Percentiles rank a stretch among this genome's conserved stretches.
These are phyloP conservation scores for Vanessa tameamea DNA, from an alignment of 1,140 invertebrate species.

Conservation along the genomic window DNA sequence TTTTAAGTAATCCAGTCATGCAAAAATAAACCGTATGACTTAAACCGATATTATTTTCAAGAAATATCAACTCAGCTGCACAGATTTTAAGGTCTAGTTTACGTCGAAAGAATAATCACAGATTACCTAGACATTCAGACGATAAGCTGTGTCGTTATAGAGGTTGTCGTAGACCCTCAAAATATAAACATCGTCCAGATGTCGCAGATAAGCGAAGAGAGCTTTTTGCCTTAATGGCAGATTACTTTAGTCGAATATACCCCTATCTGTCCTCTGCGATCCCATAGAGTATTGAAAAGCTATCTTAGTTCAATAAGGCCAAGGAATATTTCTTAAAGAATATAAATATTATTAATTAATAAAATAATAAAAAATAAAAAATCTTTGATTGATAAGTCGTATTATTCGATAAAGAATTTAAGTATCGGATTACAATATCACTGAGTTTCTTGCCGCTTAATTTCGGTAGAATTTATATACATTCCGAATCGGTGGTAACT, in stretches of 20 bases:
- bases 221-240: constrained; percentile 74
- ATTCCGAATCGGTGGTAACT: no score
- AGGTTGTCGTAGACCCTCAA: constrained; percentile 73
- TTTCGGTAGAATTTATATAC: no score
- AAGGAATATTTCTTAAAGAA: not conserved
- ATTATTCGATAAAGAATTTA: no score
- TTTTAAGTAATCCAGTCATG: constrained; percentile 22
- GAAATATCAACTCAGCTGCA: constrained; percentile 14
- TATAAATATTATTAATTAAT: not conserved
- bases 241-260: constrained; percentile 66
- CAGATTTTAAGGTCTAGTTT: constrained; percentile 49
- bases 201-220: constrained; percentile 71
- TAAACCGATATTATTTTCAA: not conserved
- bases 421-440: no score
- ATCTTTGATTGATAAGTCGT: no score
- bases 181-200: constrained; percentile 78
- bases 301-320: constrained; percentile 18
- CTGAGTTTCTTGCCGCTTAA: no score
- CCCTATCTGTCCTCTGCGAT: constrained; percentile 37
- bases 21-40: constrained; percentile 31
- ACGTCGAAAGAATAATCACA: constrained; percentile 42
- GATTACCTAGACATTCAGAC: constrained; percentile 72
- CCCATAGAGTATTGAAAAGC: constrained; percentile 39
- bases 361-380: not conserved
- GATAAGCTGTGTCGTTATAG: constrained; percentile 73